Conservation (phyloP, 2,888 invertebrate species). For the Laothoe populi region DNA sequence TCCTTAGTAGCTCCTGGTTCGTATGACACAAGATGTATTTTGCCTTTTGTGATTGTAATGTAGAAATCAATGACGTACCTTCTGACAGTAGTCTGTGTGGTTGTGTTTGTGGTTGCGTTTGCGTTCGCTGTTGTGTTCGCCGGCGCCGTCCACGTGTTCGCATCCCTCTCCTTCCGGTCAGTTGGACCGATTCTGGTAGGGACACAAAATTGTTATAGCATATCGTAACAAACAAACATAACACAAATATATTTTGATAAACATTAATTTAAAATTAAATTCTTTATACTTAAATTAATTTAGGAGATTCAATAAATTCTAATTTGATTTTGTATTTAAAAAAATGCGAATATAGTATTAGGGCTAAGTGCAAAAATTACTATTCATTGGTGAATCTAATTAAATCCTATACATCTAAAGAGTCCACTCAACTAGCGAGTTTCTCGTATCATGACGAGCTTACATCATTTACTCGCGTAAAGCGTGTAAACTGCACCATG, state of each 20-base stretch:
- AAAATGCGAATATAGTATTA: too few relatives aligned
- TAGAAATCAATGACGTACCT: slow-evolving; percentile 55
- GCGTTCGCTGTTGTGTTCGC: slow-evolving; percentile 50
- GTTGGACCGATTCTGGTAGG: slow-evolving; percentile 58
- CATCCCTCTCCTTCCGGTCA: slow-evolving; percentile 67
- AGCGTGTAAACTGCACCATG: too few relatives aligned
- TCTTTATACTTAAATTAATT: too few relatives aligned
- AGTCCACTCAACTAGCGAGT: background rate
- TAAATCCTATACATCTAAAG: background rate
- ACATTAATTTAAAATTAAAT: too few relatives aligned
- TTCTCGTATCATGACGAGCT: background rate
- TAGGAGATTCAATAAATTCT: too few relatives aligned
- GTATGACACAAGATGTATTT: too few relatives aligned
- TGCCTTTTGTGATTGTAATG: too few relatives aligned
- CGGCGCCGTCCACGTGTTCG: slow-evolving; percentile 64
- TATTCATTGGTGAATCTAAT: too few relatives aligned
- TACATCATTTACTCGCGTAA: too few relatives aligned
- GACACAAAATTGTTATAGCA: background rate
- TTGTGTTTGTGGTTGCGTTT: slow-evolving; percentile 50
- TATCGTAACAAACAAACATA: background rate
- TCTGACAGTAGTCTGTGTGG: slow-evolving; percentile 65
- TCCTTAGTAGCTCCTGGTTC: too few relatives aligned
- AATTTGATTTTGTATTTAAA: background rate
- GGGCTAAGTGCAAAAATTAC: too few relatives aligned
- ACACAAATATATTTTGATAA: too few relatives aligned